These are phyloP conservation scores for Laticauda laticaudata DNA, from an alignment of 2,113 vertebrate genomes.

Conservation along the genomic window DNA sequence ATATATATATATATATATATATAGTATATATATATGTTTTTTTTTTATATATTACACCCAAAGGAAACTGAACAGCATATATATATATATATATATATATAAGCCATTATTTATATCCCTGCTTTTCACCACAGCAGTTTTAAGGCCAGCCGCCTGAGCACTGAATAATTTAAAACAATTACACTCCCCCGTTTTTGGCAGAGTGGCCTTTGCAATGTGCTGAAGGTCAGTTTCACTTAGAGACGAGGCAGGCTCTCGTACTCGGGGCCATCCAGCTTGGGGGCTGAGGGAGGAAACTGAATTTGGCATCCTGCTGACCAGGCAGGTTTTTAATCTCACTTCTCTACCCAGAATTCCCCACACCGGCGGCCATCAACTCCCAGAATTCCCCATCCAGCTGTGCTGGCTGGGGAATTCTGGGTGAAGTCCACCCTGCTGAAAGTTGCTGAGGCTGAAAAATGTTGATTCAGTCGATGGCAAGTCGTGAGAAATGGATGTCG, in stretches of 20 bases:
- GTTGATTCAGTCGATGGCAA: not conserved
- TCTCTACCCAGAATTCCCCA: not conserved
- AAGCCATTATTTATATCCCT: not conserved
- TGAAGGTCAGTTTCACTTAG: not conserved
- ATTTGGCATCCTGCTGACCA: not conserved
- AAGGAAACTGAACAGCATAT: no score
- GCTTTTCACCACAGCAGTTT: not conserved
- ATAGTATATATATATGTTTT: no score
- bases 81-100: not conserved
- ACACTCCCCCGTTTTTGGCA: not conserved
- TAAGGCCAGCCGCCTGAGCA: not conserved
- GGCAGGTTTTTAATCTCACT: not conserved
- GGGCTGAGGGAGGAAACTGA: not conserved
- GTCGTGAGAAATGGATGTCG: not conserved
- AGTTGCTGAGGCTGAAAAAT: no score
- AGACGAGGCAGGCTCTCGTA: not conserved
- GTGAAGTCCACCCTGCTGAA: not conserved
- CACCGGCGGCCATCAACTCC: no score
- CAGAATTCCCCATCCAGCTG: not conserved
- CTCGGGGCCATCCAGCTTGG: not conserved
- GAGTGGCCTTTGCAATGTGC: not conserved
- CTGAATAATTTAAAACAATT: not conserved
- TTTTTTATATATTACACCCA: no score
- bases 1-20: no score
- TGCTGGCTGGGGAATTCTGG: not conserved